Evolutionary conservation across 2,113 vertebrate genomes (phyloP), one percentile per base, ranked within the genome.

Genomic region (Trinectes maculatus): DNA sequence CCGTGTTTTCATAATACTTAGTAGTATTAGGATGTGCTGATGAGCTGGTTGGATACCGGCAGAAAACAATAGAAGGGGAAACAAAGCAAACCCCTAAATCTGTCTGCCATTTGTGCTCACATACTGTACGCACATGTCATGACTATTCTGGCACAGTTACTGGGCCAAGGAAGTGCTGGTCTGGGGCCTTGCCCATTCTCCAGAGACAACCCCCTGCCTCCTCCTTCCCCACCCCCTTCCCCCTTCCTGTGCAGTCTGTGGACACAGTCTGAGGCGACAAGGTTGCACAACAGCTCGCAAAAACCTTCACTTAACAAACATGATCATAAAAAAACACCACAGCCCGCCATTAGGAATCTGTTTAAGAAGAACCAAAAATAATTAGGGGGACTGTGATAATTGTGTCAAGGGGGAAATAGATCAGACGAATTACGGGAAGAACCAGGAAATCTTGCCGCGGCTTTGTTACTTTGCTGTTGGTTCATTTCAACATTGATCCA

Each of bases 111-210:
- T 90, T 90, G 88, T 25, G 80, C 82, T 83, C 85, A 42, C 86
- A 89, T 87, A 86, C 90, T 90, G 87, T 87, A 90, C 89, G 87
- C 90, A 89, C 87, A 89, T 89, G 86, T 87, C 89, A 71, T 74
- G 85, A 89, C 86, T 78, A 78, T 89, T 88, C 85, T 91, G 90
- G 90, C 88, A 89, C 79, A 62, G 83, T 84, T 82, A 79, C 82
- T 81, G 87, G 89, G 72, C 85, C 87, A 85, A 79, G 75, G 74
- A 86, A 89, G 86, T 88, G 87, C 85, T 89, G 90, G 87, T 91
- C 87, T 84, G 85, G 84, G 88, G 88, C 81, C 88, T 85, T 83
- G 85, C 83, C 82, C 63, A 80, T 87, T 83, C 90, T 85, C 90
- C 28, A 85, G 90, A 81, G 90, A 90, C 82, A 19, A 21, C 36